phyloP scores from a whole-genome alignment of 1,140 invertebrate species.

The Drosophila truncata region DNA sequence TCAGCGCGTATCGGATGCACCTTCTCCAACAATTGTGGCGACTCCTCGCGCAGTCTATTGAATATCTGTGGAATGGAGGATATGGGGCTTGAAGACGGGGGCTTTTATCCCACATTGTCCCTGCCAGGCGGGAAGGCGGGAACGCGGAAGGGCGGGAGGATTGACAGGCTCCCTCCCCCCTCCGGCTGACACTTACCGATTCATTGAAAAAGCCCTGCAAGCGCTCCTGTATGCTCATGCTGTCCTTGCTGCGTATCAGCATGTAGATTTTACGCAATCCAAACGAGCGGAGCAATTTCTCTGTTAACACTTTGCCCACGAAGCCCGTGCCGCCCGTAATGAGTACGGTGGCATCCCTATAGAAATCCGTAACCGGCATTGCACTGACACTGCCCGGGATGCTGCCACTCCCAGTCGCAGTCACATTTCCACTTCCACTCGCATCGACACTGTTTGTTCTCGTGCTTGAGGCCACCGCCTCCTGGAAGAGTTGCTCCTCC shows the following conservation, averaged over 20 bases:
- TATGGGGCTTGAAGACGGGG: not conserved
- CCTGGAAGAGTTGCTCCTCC: constrained; percentile 49
- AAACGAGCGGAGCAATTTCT: constrained; percentile 93
- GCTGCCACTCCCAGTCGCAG: constrained; percentile 14
- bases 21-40: constrained; percentile 89
- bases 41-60: constrained; percentile 87
- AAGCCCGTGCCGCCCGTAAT: constrained; percentile 93
- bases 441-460: constrained; percentile 34
- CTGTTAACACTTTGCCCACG: constrained; percentile 94
- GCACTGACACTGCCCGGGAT: constrained; percentile 13
- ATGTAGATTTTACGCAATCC: constrained; percentile 91
- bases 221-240: constrained; percentile 89
- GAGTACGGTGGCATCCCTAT: constrained; percentile 86
- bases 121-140: not conserved
- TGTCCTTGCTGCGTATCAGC: constrained; percentile 92
- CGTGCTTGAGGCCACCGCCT: constrained; percentile 34
- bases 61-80: constrained; percentile 88
- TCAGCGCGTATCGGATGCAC: constrained; percentile 93
- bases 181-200: constrained; percentile 86
- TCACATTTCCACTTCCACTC: constrained; percentile 12
- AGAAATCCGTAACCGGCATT: constrained; percentile 85
- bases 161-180: constrained; percentile 28
- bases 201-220: constrained; percentile 89
- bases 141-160: too few species aligned
- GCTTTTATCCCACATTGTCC: constrained; percentile 50